A percentile compares a stretch with the other conserved stretches of the same genome.
phyloP scores from a whole-genome alignment of 2,888 invertebrate species.

The Nomada lathburiana region DNA sequence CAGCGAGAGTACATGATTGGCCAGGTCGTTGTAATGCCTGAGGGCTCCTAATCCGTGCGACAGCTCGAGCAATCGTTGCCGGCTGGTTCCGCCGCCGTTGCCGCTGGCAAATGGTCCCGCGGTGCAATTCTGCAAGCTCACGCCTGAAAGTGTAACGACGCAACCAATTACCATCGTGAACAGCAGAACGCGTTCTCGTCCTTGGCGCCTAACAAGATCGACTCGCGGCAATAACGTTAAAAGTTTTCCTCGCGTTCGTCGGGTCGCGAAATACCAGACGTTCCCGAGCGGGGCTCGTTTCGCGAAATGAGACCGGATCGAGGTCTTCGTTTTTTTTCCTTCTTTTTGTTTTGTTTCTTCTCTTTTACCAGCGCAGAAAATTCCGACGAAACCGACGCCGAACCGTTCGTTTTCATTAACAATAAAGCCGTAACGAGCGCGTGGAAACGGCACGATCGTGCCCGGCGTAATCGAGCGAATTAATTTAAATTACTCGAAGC shows the following conservation, averaged over 20 bases:
- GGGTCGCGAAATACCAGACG: not conserved
- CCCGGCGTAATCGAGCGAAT: slow-evolving; percentile 57
- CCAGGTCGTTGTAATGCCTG: slow-evolving; percentile 93
- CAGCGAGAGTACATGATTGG: slow-evolving; percentile 93
- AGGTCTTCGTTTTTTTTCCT: not conserved
- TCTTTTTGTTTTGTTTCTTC: too few relatives aligned
- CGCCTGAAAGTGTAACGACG: slow-evolving; percentile 71
- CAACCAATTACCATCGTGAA: not conserved
- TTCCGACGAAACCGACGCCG: not conserved
- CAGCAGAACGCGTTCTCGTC: too few relatives aligned
- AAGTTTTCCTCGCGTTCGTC: not conserved
- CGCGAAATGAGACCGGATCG: too few relatives aligned
- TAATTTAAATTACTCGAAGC: slow-evolving; percentile 65
- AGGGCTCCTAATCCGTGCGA: slow-evolving; percentile 90
- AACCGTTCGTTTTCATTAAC: slow-evolving; percentile 40
- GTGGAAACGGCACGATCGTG: slow-evolving; percentile 36
- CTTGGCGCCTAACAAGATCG: slow-evolving; percentile 14
- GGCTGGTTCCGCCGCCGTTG: slow-evolving; percentile 85
- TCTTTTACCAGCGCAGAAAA: not conserved
- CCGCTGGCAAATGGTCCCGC: slow-evolving; percentile 78
- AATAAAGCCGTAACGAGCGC: slow-evolving; percentile 40
- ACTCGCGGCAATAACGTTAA: not conserved
- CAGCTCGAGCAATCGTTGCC: slow-evolving; percentile 92
- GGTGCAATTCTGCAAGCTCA: slow-evolving; percentile 79
- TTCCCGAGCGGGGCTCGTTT: too few relatives aligned